phyloP scores from a whole-genome alignment of 2,113 vertebrate genomes.

The Hippocampus guttulatus region DNA sequence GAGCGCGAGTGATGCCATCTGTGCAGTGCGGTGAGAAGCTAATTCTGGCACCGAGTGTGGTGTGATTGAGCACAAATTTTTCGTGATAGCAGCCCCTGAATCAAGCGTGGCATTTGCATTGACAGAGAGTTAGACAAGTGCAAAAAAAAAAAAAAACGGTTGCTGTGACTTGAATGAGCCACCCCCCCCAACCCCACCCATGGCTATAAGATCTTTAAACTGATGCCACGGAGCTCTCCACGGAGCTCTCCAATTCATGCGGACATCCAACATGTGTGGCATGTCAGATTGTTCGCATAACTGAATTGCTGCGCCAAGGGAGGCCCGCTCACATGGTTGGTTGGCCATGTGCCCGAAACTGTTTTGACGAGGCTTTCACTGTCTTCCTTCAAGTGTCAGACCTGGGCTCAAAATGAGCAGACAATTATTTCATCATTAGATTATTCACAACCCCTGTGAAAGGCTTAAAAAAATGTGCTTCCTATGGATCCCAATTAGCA shows the following conservation, averaged over 20 bases:
- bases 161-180: slow-evolving; percentile 44
- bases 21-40: slow-evolving; percentile 68
- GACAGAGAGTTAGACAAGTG: background rate
- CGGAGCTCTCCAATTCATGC: slow-evolving; percentile 48
- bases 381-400: slow-evolving; percentile 47
- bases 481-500: slow-evolving; percentile 57
- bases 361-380: slow-evolving; percentile 53
- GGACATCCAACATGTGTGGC: slow-evolving; percentile 59
- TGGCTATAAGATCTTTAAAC: slow-evolving; percentile 40
- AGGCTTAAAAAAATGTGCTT: slow-evolving; percentile 51
- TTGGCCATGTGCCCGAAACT: slow-evolving; percentile 49
- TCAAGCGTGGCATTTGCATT: slow-evolving; percentile 39
- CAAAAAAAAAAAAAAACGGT: slow-evolving; percentile 28
- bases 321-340: slow-evolving; percentile 49
- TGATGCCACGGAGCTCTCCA: slow-evolving; percentile 46
- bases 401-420: slow-evolving; percentile 33
- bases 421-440: slow-evolving; percentile 50
- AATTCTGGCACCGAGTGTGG: slow-evolving; percentile 70
- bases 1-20: slow-evolving; percentile 70
- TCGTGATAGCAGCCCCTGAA: slow-evolving; percentile 44
- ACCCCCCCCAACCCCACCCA: slow-evolving; percentile 8
- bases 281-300: slow-evolving; percentile 61
- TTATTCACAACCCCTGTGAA: slow-evolving; percentile 8
- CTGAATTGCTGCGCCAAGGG: slow-evolving; percentile 59
- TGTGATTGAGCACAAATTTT: slow-evolving; percentile 64